Base-by-base conservation (phyloP, 2,888 invertebrate genomes). In the Eupithecia pulchellata region DNA sequence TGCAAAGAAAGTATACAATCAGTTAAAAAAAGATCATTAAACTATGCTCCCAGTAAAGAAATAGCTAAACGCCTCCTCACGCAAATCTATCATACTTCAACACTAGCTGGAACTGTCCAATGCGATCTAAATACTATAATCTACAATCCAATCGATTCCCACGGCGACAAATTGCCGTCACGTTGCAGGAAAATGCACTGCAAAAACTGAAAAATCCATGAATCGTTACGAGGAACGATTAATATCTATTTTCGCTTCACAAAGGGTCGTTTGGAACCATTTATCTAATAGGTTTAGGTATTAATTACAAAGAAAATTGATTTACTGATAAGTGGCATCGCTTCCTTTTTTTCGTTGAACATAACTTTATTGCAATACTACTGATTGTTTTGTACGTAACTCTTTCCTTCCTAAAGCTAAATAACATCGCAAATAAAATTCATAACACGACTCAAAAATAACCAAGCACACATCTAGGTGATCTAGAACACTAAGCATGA, bases 181-280 rank as follows among this genome's bases (percentile, higher is more conserved):
- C 73, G 73, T 71, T 74, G 66, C 14, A 66, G 68, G 34, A 69
- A 73, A 70, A 47, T 60, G 63, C 47, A 20, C 0, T 27, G 55
- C 42, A 74, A 67, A 69, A 73, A 73, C 63, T 55, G 32, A 67
- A 52, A 69, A 61, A 67, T 60, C 60, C 20, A 55, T 64, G n/a
- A 64, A 68, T 66, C 42, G 66, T 39, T 69, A 58, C 71, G 20
- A 36, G n/a, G 58, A 66, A 64, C 68, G 39, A 74, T 74, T 71
- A 74, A 42, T 60, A 55, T 58, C 61, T 73, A 71, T 71, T 71
- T 66, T 71, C 63, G 64, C 29, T 63, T 66, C 52, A 70, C 65
- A 70, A 72, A 65, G 69, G 68, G 42, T 66, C 55, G 61, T 66
- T 68, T 63, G 4, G 29, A 62, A 61, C 61, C 64, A 72, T 64